Percentiles rank a stretch among this genome's conserved stretches.
These are phyloP conservation scores for Biston betularia DNA, from an alignment of 2,888 invertebrate species.

Conservation along the genomic window DNA sequence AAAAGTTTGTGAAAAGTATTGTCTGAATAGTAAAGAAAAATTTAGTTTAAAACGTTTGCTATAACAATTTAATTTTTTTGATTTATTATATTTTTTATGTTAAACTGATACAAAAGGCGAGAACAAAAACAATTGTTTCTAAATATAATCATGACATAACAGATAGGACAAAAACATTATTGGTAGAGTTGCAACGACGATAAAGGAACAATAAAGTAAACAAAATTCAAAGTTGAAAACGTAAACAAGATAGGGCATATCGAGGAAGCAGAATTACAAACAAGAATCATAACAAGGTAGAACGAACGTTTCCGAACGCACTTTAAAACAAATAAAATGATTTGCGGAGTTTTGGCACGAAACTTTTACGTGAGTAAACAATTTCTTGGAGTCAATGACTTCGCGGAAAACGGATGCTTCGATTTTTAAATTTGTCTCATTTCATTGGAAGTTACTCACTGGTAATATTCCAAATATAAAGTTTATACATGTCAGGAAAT, in stretches of 20 bases:
- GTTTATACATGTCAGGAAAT: not conserved
- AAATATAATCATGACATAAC: constrained; percentile 10
- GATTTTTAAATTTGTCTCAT: constrained; percentile 17
- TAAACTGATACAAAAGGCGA: too few relatives aligned
- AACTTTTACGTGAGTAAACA: constrained; percentile 71
- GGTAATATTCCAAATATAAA: not conserved
- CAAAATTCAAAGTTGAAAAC: constrained; percentile 36
- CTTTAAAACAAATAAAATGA: constrained; percentile 56
- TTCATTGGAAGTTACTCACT: not conserved
- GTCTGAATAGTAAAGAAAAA: not conserved
- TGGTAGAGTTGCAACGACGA: constrained; percentile 20
- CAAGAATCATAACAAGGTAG: constrained; percentile 67
- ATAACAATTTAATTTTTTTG: too few relatives aligned
- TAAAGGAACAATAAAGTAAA: constrained; percentile 35
- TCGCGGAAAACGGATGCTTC: constrained; percentile 48
- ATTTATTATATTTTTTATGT: too few relatives aligned
- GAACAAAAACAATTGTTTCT: not conserved
- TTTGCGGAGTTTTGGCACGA: constrained; percentile 69
- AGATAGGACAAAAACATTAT: constrained; percentile 15
- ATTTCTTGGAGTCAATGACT: constrained; percentile 77
- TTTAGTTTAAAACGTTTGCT: too few relatives aligned
- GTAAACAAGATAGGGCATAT: constrained; percentile 56
- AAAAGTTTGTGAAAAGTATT: not conserved
- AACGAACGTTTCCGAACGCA: constrained; percentile 29
- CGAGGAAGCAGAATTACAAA: constrained; percentile 66